Percentiles rank a stretch among this genome's conserved stretches.
Evolutionary conservation across 2,113 vertebrate species (phyloP).

Genomic region (Lepus americanus): DNA sequence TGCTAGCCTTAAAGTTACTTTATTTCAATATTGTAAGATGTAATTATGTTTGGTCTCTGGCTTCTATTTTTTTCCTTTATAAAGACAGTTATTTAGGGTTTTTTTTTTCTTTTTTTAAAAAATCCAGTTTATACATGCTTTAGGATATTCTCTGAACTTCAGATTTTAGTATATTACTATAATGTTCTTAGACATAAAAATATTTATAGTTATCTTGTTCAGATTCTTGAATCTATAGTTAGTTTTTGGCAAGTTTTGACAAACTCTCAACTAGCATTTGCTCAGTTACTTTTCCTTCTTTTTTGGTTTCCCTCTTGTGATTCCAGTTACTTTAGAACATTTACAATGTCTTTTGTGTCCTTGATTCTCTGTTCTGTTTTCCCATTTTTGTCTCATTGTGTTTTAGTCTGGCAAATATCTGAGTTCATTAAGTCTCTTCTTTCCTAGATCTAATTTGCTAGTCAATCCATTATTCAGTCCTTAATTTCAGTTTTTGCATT

Average conservation of each 20-base stretch:
- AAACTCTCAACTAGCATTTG: background rate
- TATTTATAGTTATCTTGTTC: background rate
- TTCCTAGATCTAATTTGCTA: slow-evolving; percentile 19
- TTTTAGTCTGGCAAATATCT: slow-evolving; percentile 20
- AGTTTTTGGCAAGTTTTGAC: background rate
- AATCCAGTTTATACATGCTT: background rate
- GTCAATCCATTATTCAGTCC: slow-evolving; percentile 5
- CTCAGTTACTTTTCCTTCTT: background rate
- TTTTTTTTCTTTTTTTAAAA: background rate
- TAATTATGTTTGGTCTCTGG: background rate
- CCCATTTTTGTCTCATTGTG: background rate
- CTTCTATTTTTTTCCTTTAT: background rate
- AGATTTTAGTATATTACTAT: background rate
- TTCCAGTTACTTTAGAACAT: background rate
- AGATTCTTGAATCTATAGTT: background rate
- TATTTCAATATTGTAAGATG: background rate
- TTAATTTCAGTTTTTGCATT: slow-evolving; percentile 25
- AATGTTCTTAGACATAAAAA: background rate
- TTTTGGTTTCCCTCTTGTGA: background rate
- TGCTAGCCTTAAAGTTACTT: no score
- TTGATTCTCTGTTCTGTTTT: background rate
- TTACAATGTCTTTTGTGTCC: background rate
- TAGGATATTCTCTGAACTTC: background rate
- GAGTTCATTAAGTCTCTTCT: background rate
- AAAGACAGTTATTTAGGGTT: background rate